Evolutionary conservation across 2,113 vertebrate genomes (phyloP), one percentile per base, ranked within the genome.

Genomic region (Anser cygnoides): DNA sequence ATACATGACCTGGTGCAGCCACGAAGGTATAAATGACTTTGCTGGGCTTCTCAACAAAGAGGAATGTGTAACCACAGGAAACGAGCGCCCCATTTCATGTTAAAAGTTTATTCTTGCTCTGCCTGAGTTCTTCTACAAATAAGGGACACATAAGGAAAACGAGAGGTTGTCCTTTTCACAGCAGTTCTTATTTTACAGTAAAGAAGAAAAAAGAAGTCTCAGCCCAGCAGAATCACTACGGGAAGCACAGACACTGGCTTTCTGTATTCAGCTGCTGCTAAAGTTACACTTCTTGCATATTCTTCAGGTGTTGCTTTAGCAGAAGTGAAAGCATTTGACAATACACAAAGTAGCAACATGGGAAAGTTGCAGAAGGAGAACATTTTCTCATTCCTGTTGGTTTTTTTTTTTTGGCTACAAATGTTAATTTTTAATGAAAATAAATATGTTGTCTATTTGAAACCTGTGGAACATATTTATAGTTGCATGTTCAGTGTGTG

Each of bases 41-140:
- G 84, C 76, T 91, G 78, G 87, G 49, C 88, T 96, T 93, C 93
- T 95, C 89, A 94, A 93, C 95, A 95, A 95, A 96, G 93, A 96
- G 66, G 95, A 96, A 82, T 52, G 61, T 1, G 22, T 96, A 96
- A 97, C 97, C 97, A 97, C 97, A 97, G 91, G 96, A 96, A 94
- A 79, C 55, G 88, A 96, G 77, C 75, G 49, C 90, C 86, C 55
- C 61, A 94, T 96, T 97, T 96, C 93, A 89, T 59, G 83, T 96
- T 95, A 96, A 92, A 49, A 95, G 91, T 55, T 83, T 77, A 75
- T 87, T 87, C 84, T 92, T 94, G 78, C 92, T 92, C 44, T 10
- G 2, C 58, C 72, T 4, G 2, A 68, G 54, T 55, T 26, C 50
- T 43, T 90, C 83, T 91, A 41, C 49, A 90, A 67, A 81, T 75